Evolutionary conservation across 2,888 invertebrate species (phyloP), one percentile per base, ranked within the genome.

Genomic region (Himalopsyche tibetana): DNA sequence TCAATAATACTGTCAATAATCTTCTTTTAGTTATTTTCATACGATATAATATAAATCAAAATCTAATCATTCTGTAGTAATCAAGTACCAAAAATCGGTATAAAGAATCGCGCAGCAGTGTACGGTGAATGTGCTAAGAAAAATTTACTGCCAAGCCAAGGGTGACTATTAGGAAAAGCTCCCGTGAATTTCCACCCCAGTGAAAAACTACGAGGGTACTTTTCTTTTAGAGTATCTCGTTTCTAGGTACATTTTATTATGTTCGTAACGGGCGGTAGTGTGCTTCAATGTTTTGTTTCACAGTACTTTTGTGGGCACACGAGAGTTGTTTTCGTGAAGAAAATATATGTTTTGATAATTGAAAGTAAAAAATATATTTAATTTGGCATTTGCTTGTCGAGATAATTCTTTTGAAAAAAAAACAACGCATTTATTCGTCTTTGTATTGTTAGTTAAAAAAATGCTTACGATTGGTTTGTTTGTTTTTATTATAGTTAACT

Each of bases 191-290:
- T 63, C 28, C 63, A 63, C 63, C 63, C 19, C 63, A 63, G 63
- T 63, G 63, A 63, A 63, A 63, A 63, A 84, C 45, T 19, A 80
- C 55, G 38, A 45, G 84, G 19, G 55, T 40, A 56, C 80, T 81
- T 80, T 84, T 63, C 84, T 19, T 45, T 80, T 17, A 36, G 56
- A 84, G 84, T 63, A 40, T 84, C 80, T 80, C 84, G 56, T 80
- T 84, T 56, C 80, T 80, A 80, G 17, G 38, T 40, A 55, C 56
- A 80, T 84, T 84, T 55, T 56, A 84, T 55, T 36, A 80, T 84
- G 84, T 63, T 28, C 19, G 63, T 63, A 63, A 63, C 63, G n/a
- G 63, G 19, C 19, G 28, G 63, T 63, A 4, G 63, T 63, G 63
- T 19, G 19, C 19, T 28, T n/a, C 63, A 28, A 28, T 28, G 19